phyloP scores from a whole-genome alignment of 2,888 invertebrate genomes.

The Arenicola marina region DNA sequence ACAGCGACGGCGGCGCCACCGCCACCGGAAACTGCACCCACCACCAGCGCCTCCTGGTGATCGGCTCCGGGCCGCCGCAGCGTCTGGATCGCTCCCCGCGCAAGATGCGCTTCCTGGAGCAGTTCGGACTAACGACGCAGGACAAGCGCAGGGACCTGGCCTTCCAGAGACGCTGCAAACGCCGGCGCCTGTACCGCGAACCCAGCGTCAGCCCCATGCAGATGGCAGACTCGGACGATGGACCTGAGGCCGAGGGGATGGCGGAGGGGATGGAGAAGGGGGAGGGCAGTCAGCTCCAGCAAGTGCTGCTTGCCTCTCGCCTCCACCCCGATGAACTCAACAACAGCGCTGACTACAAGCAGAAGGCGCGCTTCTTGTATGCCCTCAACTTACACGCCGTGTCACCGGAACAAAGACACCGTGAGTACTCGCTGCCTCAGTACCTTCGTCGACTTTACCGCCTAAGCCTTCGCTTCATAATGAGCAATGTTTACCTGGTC shows the following conservation, averaged over 20 bases:
- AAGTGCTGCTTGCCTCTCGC: neutral
- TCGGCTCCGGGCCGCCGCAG: neutral
- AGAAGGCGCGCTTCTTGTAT: constrained; percentile 44
- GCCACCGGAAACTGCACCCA: neutral
- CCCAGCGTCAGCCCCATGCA: constrained; percentile 42
- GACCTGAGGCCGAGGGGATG: too few relatives aligned
- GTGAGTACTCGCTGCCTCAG: too few relatives aligned
- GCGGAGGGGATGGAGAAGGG: too few relatives aligned
- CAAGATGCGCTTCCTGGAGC: neutral
- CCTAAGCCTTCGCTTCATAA: too few relatives aligned
- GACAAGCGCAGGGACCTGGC: constrained; percentile 17
- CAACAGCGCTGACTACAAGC: constrained; percentile 40
- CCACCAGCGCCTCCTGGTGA: neutral
- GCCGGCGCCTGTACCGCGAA: constrained; percentile 43
- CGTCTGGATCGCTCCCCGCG: neutral
- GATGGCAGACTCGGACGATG: neutral
- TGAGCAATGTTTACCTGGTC: too few relatives aligned
- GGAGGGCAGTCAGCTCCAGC: too few relatives aligned
- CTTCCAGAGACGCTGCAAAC: constrained; percentile 43
- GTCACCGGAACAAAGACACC: constrained; percentile 38
- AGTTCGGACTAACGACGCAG: neutral
- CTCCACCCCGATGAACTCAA: constrained; percentile 34
- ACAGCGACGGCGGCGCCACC: neutral
- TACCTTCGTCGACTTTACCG: too few relatives aligned
- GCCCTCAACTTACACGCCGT: constrained; percentile 39